These are phyloP conservation scores for Zonitis immaculata DNA, from an alignment of 2,888 invertebrate species.

Conservation along the genomic window DNA sequence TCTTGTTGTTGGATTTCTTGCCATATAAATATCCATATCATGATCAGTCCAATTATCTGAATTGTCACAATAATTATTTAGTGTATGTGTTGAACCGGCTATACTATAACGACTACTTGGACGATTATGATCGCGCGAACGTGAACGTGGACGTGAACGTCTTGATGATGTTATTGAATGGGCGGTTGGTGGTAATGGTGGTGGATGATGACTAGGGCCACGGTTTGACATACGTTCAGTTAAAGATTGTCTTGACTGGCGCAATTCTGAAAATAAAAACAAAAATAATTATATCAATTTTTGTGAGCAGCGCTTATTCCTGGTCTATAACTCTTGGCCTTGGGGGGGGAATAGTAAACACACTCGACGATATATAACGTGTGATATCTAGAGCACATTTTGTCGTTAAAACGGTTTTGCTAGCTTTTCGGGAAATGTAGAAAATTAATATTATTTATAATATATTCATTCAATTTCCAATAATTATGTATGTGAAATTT, in stretches of 20 bases:
- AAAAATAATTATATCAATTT: neutral
- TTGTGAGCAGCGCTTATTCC: too few species aligned
- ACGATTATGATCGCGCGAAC: constrained; percentile 66
- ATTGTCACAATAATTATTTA: constrained; percentile 83
- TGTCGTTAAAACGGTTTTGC: too few species aligned
- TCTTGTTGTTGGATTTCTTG: constrained; percentile 81
- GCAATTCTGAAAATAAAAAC: constrained; percentile 57
- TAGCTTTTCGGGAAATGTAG: too few species aligned
- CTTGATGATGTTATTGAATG: constrained; percentile 51
- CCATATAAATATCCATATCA: constrained; percentile 94
- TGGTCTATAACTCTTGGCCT: too few species aligned
- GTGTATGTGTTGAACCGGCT: constrained; percentile 75
- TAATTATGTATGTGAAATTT: too few species aligned
- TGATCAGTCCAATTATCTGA: constrained; percentile 93
- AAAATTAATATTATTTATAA: too few species aligned
- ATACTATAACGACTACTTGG: constrained; percentile 74
- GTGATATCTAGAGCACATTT: too few species aligned
- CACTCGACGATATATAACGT: too few species aligned
- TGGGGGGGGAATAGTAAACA: too few species aligned
- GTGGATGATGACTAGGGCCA: constrained; percentile 50
- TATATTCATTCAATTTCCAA: too few species aligned
- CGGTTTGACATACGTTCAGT: constrained; percentile 77
- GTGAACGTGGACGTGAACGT: constrained; percentile 70
- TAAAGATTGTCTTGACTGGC: constrained; percentile 81
- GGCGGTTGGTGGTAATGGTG: constrained; percentile 58